These are phyloP conservation scores for Aromia moschata DNA, from an alignment of 2,888 invertebrate genomes.

Conservation along the genomic window DNA sequence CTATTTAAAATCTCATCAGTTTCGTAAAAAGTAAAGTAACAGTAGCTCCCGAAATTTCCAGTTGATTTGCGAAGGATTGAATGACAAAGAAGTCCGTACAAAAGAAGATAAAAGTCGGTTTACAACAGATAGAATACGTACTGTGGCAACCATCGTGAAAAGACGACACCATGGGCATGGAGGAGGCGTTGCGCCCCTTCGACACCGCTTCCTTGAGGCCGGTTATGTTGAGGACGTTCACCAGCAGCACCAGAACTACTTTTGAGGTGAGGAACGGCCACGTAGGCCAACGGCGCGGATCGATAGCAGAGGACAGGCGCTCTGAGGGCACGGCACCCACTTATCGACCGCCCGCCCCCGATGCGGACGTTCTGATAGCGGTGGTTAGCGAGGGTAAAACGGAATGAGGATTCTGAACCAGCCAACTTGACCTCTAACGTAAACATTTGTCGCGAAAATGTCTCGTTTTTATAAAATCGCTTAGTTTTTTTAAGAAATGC, in stretches of 20 bases:
- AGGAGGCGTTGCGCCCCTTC: slow-evolving; percentile 53
- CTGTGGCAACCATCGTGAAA: slow-evolving; percentile 54
- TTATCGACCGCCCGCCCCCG: slow-evolving; percentile 24
- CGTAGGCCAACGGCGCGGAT: slow-evolving; percentile 10
- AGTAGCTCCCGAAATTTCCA: no score
- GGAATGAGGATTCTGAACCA: slow-evolving; percentile 1
- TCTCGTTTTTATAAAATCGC: no score
- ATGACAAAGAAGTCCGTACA: no score
- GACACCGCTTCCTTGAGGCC: slow-evolving; percentile 37
- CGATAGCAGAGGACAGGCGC: slow-evolving; percentile 21
- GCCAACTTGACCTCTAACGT: slow-evolving; percentile 18
- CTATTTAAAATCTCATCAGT: no score
- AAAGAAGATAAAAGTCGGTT: no score
- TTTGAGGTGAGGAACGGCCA: slow-evolving; percentile 2
- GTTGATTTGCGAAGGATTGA: no score
- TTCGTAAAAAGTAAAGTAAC: no score
- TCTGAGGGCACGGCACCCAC: slow-evolving; percentile 6
- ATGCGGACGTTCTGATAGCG: slow-evolving; percentile 14
- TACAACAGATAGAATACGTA: slow-evolving; percentile 37
- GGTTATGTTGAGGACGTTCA: slow-evolving; percentile 39
- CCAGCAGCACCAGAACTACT: slow-evolving; percentile 26
- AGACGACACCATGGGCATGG: slow-evolving; percentile 59
- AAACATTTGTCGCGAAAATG: neutral
- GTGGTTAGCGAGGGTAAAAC: slow-evolving; percentile 4
- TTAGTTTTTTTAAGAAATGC: no score